Percentiles rank a stretch among this genome's conserved stretches.
Conservation (phyloP, 2,113 vertebrate species). For the Hippocampus abdominalis region DNA sequence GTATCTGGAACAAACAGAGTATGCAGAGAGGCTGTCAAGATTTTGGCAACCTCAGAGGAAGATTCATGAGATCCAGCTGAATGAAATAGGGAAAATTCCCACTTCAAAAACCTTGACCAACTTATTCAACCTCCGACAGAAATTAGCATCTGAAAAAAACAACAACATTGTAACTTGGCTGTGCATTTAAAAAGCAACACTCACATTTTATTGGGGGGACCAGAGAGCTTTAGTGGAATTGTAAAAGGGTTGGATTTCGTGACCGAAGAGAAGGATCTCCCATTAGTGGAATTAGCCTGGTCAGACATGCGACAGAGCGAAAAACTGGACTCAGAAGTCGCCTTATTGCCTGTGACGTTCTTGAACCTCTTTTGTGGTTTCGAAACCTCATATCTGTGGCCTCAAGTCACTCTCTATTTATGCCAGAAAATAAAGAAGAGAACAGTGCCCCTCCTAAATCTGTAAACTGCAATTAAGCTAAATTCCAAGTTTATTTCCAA, state of each 20-base stretch:
- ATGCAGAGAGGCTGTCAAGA: constrained; percentile 24
- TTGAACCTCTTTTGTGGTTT: constrained; percentile 73
- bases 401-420: constrained; percentile 76
- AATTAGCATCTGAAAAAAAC: constrained; percentile 34
- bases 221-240: constrained; percentile 38
- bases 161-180: constrained; percentile 31
- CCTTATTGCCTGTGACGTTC: constrained; percentile 69
- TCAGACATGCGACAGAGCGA: constrained; percentile 31
- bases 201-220: constrained; percentile 37
- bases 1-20: constrained; percentile 17
- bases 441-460: constrained; percentile 78
- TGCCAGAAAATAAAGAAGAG: constrained; percentile 78
- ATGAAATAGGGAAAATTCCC: constrained; percentile 24
- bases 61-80: constrained; percentile 28
- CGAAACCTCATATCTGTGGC: constrained; percentile 76
- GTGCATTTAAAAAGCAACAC: constrained; percentile 35
- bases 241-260: constrained; percentile 51
- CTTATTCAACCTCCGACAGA: constrained; percentile 28
- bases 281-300: constrained; percentile 34
- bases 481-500: constrained; percentile 81
- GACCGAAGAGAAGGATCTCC: constrained; percentile 31
- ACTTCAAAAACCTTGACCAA: constrained; percentile 11
- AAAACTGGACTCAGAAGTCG: constrained; percentile 54
- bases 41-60: constrained; percentile 20
- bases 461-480: constrained; percentile 80